Conservation (phyloP, 2,797 vertebrate species). For the Etheostoma perlongum region DNA sequence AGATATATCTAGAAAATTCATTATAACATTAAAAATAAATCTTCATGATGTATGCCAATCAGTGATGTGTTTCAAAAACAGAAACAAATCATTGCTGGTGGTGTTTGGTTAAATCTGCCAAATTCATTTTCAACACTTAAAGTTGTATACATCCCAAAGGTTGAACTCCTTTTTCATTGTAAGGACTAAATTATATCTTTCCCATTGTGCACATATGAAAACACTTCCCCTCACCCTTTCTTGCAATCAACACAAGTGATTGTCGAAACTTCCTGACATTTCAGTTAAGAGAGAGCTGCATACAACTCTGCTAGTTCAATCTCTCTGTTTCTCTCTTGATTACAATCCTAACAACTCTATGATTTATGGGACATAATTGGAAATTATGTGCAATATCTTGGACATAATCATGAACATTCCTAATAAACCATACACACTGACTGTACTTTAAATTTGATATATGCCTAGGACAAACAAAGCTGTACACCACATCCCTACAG, state of each 20-base stretch:
- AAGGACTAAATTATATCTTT: too few relatives aligned
- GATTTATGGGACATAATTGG: background rate
- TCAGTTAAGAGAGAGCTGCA: background rate
- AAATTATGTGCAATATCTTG: background rate
- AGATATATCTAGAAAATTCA: background rate
- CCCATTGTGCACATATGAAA: too few relatives aligned
- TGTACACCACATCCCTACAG: background rate
- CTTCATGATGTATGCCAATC: background rate
- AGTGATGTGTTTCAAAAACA: background rate
- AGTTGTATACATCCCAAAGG: too few relatives aligned
- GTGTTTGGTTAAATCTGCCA: background rate
- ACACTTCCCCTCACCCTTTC: too few relatives aligned
- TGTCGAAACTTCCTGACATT: background rate
- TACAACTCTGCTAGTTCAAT: background rate
- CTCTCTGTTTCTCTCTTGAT: background rate
- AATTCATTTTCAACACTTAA: background rate
- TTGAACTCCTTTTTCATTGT: too few relatives aligned
- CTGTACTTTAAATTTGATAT: background rate
- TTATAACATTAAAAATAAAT: background rate
- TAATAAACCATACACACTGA: background rate
- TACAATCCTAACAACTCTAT: background rate
- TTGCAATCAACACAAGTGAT: background rate
- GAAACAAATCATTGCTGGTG: background rate
- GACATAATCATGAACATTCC: background rate
- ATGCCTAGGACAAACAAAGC: background rate